These are phyloP conservation scores for Girardinus metallicus DNA, from an alignment of 2,797 vertebrate genomes.

Conservation along the genomic window DNA sequence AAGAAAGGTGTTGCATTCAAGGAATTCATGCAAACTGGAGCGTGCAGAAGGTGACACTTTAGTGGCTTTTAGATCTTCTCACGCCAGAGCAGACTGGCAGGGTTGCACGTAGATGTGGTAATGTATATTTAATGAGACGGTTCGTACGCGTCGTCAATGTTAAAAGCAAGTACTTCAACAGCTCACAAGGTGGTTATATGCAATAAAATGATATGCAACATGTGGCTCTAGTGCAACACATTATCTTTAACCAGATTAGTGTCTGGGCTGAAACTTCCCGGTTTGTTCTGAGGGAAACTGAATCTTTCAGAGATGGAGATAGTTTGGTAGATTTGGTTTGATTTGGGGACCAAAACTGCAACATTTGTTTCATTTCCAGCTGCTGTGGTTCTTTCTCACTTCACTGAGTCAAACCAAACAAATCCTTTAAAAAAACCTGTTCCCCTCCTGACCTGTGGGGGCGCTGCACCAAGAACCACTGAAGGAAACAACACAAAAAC, in stretches of 20 bases:
- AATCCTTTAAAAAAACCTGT: too few relatives aligned
- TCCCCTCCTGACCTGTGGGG: too few relatives aligned
- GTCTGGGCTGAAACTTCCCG: neutral
- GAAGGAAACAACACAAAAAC: too few relatives aligned
- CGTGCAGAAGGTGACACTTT: slow-evolving; percentile 14
- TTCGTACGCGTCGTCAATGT: neutral
- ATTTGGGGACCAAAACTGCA: too few relatives aligned
- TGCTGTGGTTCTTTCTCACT: too few relatives aligned
- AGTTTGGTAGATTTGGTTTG: too few relatives aligned
- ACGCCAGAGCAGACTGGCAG: slow-evolving; percentile 1
- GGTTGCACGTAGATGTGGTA: neutral
- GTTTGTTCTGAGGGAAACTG: neutral
- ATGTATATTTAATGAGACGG: slow-evolving; percentile 12
- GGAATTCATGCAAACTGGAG: slow-evolving; percentile 31
- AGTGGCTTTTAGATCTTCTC: slow-evolving; percentile 29
- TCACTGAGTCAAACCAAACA: too few relatives aligned
- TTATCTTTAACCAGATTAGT: neutral
- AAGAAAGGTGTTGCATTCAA: slow-evolving; percentile 38
- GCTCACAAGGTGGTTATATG: neutral
- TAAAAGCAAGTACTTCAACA: neutral
- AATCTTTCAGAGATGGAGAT: too few relatives aligned
- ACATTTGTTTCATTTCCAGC: too few relatives aligned
- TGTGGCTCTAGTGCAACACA: neutral
- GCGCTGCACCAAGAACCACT: too few relatives aligned
- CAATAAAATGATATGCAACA: neutral